Base-by-base conservation (phyloP, 2,113 vertebrate genomes). In the Lucifuga dentata region DNA sequence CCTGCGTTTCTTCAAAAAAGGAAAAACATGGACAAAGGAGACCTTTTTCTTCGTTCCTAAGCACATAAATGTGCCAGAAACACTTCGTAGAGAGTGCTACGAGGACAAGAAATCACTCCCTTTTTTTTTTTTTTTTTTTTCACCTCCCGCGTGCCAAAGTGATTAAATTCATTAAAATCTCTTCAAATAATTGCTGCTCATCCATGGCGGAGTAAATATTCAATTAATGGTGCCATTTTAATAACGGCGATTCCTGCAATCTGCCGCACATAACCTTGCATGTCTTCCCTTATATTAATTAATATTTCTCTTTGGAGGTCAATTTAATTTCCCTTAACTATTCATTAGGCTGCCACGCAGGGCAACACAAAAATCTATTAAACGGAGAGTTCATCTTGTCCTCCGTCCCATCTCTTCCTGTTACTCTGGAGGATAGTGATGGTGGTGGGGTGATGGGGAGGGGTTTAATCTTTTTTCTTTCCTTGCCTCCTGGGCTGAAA, bases 141-240 rank as follows among this genome's bases (percentile, higher is more conserved):
- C 45, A 55, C 70, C 84, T 79, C 59, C 53, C 53, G 36, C n/a
- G 68, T 20, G 43, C 67, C 61, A 76, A 62, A 77, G 78, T 78
- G 78, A 89, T 88, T 85, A 68, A 74, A 90, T 88, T 79, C 73
- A 92, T 90, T 88, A 77, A 88, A 91, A 80, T 87, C 85, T 84
- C 81, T 83, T 82, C 38, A 84, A 77, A 73, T 88, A 90, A 91
- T 87, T 89, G 88, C 74, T 43, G 78, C 86, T 90, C 78, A 90
- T 90, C 85, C 84, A 83, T 64, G 67, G 85, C 79, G 86, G 80
- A 84, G 90, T 88, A 91, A 91, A 92, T 90, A 91, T 90, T 92
- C 76, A 89, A 90, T 91, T 90, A 90, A 90, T 85, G 60, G 62
- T 13, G 78, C 59, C 76, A 89, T 91, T 88, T 87, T 88, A 88